A percentile compares a stretch with the other conserved stretches of the same genome.
Evolutionary conservation across 2,888 invertebrate species (phyloP).

Genomic region (Ormyrus nitidulus): DNA sequence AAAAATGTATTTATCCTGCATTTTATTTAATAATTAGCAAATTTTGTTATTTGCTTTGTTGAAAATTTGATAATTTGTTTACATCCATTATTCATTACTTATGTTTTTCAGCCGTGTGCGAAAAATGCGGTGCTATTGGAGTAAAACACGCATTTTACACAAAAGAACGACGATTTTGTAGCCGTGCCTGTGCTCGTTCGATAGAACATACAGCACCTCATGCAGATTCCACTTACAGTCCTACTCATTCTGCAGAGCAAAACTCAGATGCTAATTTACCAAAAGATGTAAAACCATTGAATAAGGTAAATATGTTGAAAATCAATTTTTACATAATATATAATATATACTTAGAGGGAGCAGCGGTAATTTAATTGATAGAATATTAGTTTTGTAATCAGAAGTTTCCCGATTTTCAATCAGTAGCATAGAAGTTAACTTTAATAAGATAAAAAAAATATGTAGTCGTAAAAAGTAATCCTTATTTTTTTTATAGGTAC

Average conservation of each 20-base stretch:
- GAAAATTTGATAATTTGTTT: conserved; percentile 30
- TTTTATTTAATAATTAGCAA: not conserved
- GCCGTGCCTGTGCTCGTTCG: conserved; percentile 85
- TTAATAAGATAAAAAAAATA: conserved; percentile 11
- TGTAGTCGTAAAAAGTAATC: not conserved
- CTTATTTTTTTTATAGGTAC: conserved; percentile 53
- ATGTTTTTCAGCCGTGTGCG: conserved; percentile 82
- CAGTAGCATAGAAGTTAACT: not conserved
- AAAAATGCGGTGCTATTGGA: conserved; percentile 89
- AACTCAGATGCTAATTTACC: conserved; percentile 62
- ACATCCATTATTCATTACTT: no score
- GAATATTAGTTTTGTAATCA: no score
- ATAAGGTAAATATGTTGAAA: conserved; percentile 34
- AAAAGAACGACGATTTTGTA: conserved; percentile 88
- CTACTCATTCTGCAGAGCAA: conserved; percentile 68
- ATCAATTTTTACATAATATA: not conserved
- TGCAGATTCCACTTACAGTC: conserved; percentile 70
- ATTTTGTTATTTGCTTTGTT: conserved; percentile 32
- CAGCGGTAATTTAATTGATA: not conserved
- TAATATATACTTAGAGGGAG: not conserved
- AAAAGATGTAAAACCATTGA: conserved; percentile 56
- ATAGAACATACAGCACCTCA: conserved; percentile 66
- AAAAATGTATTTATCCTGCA: conserved; percentile 18
- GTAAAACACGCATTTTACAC: conserved; percentile 92
- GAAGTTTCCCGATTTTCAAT: not conserved